A percentile compares a stretch with the other conserved stretches of the same genome.
Evolutionary conservation across 64 coral and sea anemone genomes (phyloP).

Genomic region (Acropora tenuis): DNA sequence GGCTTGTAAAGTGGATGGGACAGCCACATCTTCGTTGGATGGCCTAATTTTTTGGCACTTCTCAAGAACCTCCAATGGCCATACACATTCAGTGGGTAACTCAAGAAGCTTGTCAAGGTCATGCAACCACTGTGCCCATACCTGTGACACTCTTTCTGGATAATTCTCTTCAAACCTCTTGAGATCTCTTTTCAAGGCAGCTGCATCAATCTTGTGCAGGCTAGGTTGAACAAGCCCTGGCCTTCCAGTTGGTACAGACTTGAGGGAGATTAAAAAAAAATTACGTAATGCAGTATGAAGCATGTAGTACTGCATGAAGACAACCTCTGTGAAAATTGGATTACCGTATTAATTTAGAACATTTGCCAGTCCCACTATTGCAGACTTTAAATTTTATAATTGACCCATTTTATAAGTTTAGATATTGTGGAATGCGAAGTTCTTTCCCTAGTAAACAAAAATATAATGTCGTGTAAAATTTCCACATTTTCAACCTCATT

Average conservation of each 20-base stretch:
- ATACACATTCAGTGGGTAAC: not conserved
- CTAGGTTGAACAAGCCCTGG: not conserved
- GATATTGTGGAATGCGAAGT: too few species aligned
- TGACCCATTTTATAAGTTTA: too few species aligned
- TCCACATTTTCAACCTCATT: too few species aligned
- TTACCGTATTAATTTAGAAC: too few species aligned
- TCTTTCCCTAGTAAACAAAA: too few species aligned
- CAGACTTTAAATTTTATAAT: too few species aligned
- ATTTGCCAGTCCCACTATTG: too few species aligned
- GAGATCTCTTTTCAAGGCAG: not conserved
- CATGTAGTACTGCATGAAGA: too few species aligned
- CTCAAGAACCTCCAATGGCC: not conserved
- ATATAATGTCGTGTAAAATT: too few species aligned
- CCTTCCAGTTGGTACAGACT: not conserved
- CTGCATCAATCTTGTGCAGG: constrained; percentile 7
- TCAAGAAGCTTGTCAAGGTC: not conserved
- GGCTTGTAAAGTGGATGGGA: not conserved
- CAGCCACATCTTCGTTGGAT: not conserved
- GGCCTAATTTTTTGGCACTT: not conserved
- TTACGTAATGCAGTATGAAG: too few species aligned
- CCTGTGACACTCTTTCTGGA: not conserved
- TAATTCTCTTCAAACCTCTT: not conserved
- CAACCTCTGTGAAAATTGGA: too few species aligned
- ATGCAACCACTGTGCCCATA: not conserved
- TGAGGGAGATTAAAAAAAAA: not conserved